These are phyloP conservation scores for Epinephelus moara DNA, from an alignment of 2,113 vertebrate species.

Conservation along the genomic window DNA sequence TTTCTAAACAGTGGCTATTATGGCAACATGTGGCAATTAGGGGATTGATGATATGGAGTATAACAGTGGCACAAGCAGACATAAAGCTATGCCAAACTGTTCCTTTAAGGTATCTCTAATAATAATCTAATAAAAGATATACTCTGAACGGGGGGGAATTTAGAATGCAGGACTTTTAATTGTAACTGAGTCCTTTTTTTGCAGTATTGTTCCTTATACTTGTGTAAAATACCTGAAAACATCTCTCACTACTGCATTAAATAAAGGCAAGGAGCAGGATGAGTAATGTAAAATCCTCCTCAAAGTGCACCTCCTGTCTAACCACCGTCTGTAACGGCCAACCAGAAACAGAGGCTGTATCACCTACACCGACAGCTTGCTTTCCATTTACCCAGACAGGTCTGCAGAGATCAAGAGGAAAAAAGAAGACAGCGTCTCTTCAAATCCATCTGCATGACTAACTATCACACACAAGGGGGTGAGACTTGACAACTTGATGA, in stretches of 20 bases:
- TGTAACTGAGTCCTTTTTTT: background rate
- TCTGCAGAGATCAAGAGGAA: constrained; percentile 23
- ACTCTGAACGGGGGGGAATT: background rate
- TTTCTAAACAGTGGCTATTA: background rate
- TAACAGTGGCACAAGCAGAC: background rate
- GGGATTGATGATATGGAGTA: background rate
- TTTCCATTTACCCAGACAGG: constrained; percentile 53
- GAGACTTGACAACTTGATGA: constrained; percentile 50
- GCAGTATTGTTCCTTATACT: background rate
- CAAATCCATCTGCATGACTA: constrained; percentile 70
- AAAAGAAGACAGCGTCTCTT: constrained; percentile 34
- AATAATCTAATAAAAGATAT: background rate
- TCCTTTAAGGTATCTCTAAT: background rate
- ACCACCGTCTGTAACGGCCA: constrained; percentile 40
- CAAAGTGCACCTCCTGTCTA: constrained; percentile 20
- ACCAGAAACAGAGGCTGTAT: constrained; percentile 25
- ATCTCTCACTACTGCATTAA: background rate
- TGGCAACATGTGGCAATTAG: background rate
- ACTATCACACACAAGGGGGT: constrained; percentile 41
- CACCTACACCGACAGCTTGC: constrained; percentile 35
- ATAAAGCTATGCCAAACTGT: background rate
- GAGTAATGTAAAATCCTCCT: constrained; percentile 25
- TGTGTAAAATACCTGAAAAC: constrained; percentile 2
- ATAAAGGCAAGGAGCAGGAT: constrained; percentile 6
- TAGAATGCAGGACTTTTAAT: background rate